Conservation (phyloP, 2,113 vertebrate species). For the Zosterops hypoxanthus region DNA sequence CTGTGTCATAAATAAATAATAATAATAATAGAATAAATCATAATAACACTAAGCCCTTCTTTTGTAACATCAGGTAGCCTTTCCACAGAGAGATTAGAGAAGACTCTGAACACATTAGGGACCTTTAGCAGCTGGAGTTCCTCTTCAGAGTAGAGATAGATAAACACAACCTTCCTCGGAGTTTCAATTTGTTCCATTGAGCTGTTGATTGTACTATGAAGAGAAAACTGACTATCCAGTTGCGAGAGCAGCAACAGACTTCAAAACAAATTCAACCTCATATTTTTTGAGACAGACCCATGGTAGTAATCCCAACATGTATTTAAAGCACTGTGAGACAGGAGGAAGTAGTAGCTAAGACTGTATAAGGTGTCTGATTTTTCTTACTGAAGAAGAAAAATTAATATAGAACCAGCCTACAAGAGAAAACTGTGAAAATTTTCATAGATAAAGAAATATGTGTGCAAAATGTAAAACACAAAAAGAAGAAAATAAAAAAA, state of each 20-base stretch:
- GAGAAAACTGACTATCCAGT: no score
- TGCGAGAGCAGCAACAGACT: background rate
- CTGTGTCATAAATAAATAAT: background rate
- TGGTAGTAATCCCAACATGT: background rate
- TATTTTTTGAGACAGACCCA: background rate
- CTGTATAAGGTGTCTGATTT: background rate
- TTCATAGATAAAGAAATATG: background rate
- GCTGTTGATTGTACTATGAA: no score
- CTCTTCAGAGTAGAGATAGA: background rate
- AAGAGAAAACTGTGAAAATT: background rate
- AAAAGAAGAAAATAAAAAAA: background rate
- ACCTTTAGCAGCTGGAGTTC: background rate
- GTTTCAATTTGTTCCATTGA: background rate
- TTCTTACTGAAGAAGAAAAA: background rate
- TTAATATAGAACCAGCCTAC: background rate
- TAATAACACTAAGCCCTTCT: background rate
- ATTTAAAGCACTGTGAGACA: background rate
- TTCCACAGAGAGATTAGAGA: background rate
- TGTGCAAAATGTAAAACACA: background rate
- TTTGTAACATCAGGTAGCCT: background rate
- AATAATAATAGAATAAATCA: background rate
- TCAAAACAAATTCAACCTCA: background rate
- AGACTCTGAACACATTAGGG: background rate
- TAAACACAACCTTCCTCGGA: background rate
- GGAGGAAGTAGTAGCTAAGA: background rate